phyloP scores from a whole-genome alignment of 2,888 invertebrate genomes.

The Hypena proboscidalis region DNA sequence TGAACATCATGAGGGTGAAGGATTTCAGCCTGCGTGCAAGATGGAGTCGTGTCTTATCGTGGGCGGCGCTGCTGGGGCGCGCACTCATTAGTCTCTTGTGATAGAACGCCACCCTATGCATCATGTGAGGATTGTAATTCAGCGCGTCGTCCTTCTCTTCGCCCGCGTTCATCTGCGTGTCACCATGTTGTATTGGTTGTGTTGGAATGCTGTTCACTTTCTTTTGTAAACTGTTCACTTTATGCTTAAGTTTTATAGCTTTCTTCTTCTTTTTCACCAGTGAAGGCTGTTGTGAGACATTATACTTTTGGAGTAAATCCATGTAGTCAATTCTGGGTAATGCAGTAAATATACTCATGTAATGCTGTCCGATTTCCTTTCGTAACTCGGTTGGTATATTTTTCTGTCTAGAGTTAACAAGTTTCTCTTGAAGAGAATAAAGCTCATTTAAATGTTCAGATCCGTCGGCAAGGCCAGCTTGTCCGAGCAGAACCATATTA shows the following conservation, averaged over 20 bases:
- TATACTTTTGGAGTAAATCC: constrained; percentile 64
- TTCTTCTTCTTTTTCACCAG: constrained; percentile 49
- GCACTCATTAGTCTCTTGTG: constrained; percentile 50
- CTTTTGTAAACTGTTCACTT: constrained; percentile 42
- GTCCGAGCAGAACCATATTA: constrained; percentile 86
- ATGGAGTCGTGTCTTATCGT: constrained; percentile 52
- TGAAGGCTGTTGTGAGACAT: constrained; percentile 37
- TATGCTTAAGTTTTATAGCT: constrained; percentile 42
- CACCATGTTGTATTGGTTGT: constrained; percentile 34
- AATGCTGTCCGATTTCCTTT: constrained; percentile 80
- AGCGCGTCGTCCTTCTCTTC: constrained; percentile 11
- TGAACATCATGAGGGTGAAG: constrained; percentile 51
- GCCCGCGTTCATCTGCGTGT: constrained; percentile 9
- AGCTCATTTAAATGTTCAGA: constrained; percentile 73
- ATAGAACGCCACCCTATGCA: constrained; percentile 53
- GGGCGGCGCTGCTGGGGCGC: constrained; percentile 45
- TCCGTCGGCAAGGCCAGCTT: constrained; percentile 84
- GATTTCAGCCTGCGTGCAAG: constrained; percentile 56
- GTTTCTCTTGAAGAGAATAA: constrained; percentile 59
- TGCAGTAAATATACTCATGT: constrained; percentile 80
- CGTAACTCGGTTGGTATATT: constrained; percentile 69
- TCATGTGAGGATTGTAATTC: constrained; percentile 24
- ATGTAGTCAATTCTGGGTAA: constrained; percentile 69
- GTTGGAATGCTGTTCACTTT: constrained; percentile 48
- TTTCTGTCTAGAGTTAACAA: constrained; percentile 60